Evolutionary conservation across 2,113 vertebrate species (phyloP), one percentile per base, ranked within the genome.

Genomic region (Pungitius pungitius): DNA sequence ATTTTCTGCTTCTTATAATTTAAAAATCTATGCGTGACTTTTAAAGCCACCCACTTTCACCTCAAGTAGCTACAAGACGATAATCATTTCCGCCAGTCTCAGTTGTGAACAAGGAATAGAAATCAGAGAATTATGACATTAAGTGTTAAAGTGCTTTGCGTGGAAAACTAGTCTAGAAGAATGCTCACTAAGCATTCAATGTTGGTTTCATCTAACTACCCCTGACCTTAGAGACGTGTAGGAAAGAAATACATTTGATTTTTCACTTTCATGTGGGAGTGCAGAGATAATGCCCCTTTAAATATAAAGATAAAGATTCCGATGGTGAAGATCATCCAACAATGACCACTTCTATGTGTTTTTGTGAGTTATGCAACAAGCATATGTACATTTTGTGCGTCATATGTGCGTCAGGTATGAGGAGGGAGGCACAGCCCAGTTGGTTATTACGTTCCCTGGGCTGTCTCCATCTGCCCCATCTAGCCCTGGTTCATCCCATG

Each of bases 401-500:
- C 55, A 81, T 0, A 26, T 47, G 13, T 45, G n/a, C 1, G 6
- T 54, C 22, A 20, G 20, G 52, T 62, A 27, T 7, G 3, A 27
- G 56, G 45, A 66, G 27, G 65, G 64, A 37, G 52, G 11, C 13
- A 4, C 20, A 27, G 69, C 30, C 54, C 20, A 64, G 64, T 20
- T 55, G 52, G 45, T 27, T 42, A 60, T 54, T 49, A 20, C 47
- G 58, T 63, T 76, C 45, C 75, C 58, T 78, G 80, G 37, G 69
- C 33, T 54, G 75, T 54, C 59, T 64, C 80, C 80, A 78, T 82
- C 75, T 73, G 80, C 64, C 43, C 39, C 65, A 20, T 43, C 69
- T 43, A 69, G 45, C 18, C 58, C 43, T 17, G 35, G 24, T 45
- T 42, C 49, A 57, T 63, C n/a, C 43, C 9, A 11, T 18, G 26